These are phyloP conservation scores for Pao palembangensis DNA, from an alignment of 2,113 vertebrate genomes.

Conservation along the genomic window DNA sequence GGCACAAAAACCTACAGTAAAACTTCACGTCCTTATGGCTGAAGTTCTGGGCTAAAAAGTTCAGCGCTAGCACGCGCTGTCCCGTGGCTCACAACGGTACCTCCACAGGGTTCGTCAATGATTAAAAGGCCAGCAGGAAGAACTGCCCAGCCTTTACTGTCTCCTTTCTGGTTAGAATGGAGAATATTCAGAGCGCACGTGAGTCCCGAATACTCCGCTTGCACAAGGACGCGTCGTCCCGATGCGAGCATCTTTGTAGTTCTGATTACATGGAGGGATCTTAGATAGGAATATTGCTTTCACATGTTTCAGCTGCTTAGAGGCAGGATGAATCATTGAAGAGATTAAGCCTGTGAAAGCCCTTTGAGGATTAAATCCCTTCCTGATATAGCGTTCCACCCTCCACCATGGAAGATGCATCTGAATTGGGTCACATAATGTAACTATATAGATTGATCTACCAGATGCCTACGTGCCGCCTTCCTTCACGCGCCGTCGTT, in stretches of 20 bases:
- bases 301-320: slow-evolving; percentile 63
- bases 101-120: no score
- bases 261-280: slow-evolving; percentile 9
- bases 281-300: slow-evolving; percentile 58
- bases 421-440: slow-evolving; percentile 52
- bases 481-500: no score
- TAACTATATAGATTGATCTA: slow-evolving; percentile 17
- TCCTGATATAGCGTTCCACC: slow-evolving; percentile 52
- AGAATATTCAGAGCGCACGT: no score
- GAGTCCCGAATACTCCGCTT: not conserved
- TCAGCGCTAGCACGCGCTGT: no score
- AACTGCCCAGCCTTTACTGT: no score
- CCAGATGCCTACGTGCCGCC: no score
- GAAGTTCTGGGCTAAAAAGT: no score
- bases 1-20: no score
- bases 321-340: slow-evolving; percentile 66
- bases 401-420: slow-evolving; percentile 36
- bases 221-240: slow-evolving; percentile 32
- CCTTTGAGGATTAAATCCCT: slow-evolving; percentile 65
- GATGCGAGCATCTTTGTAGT: slow-evolving; percentile 14
- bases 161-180: no score
- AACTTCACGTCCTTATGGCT: no score
- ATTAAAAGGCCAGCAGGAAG: no score
- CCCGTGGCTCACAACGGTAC: no score
- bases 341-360: slow-evolving; percentile 63